A percentile compares a stretch with the other conserved stretches of the same genome.
These are phyloP conservation scores for Watsonalla binaria DNA, from an alignment of 2,888 invertebrate species.

Conservation along the genomic window DNA sequence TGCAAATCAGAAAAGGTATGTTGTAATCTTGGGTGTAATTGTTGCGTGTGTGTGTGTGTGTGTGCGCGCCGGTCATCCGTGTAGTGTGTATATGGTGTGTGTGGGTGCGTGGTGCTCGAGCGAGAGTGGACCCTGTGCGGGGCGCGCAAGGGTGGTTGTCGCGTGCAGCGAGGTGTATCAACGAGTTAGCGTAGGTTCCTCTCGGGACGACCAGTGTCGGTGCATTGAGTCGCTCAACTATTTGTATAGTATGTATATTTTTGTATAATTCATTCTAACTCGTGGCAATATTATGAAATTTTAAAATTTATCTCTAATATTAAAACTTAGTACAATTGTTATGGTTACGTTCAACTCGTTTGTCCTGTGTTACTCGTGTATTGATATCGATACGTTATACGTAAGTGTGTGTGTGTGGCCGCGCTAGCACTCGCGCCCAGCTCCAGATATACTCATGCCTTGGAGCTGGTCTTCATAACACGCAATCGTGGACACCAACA, in stretches of 20 bases:
- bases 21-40: too few relatives aligned
- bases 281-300: slow-evolving; percentile 72
- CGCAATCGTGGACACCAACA: too few relatives aligned
- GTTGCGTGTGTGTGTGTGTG: too few relatives aligned
- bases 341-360: slow-evolving; percentile 27
- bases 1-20: too few relatives aligned
- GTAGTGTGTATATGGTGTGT: neutral
- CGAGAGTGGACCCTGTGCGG: slow-evolving; percentile 39
- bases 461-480: too few relatives aligned
- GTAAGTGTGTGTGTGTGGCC: slow-evolving; percentile 6
- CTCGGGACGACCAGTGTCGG: slow-evolving; percentile 46
- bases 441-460: too few relatives aligned
- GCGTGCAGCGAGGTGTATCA: slow-evolving; percentile 52
- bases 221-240: slow-evolving; percentile 65
- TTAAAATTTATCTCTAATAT: slow-evolving; percentile 66
- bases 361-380: slow-evolving; percentile 9
- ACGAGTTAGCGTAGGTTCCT: slow-evolving; percentile 68
- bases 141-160: slow-evolving; percentile 38
- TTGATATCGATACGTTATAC: slow-evolving; percentile 6
- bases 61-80: too few relatives aligned
- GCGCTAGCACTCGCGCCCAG: slow-evolving; percentile 28
- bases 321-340: slow-evolving; percentile 70
- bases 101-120: slow-evolving; percentile 31
- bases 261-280: slow-evolving; percentile 74
- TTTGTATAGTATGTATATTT: slow-evolving; percentile 77